Conservation (phyloP, 2,113 vertebrate species). For the Leucoraja erinaceus region DNA sequence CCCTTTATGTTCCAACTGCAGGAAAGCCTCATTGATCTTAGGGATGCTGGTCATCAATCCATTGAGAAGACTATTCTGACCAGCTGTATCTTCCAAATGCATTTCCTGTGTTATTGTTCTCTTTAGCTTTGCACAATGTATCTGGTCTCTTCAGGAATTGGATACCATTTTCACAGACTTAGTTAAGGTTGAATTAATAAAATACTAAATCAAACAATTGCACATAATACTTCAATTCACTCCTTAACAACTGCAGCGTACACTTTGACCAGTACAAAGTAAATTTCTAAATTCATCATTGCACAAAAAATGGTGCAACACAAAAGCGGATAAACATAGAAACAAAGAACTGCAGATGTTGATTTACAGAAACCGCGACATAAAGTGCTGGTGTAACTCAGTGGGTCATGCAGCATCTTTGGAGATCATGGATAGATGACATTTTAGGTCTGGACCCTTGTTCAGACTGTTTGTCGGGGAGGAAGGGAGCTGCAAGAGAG, state of each 20-base stretch:
- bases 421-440: too few relatives aligned
- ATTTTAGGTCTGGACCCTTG: too few relatives aligned
- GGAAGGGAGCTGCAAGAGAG: too few relatives aligned
- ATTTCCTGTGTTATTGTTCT: not conserved
- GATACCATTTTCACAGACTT: not conserved
- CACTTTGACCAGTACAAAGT: not conserved
- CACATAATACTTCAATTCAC: not conserved
- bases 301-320: too few relatives aligned
- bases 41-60: too few relatives aligned
- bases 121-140: not conserved
- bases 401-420: too few relatives aligned
- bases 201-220: not conserved
- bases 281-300: not conserved
- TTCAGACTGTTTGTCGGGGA: too few relatives aligned
- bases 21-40: not conserved
- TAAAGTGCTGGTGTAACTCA: too few relatives aligned
- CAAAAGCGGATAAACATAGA: too few relatives aligned
- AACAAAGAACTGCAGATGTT: too few relatives aligned
- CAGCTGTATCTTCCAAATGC: not conserved
- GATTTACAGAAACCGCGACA: too few relatives aligned
- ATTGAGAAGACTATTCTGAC: not conserved
- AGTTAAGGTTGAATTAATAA: not conserved
- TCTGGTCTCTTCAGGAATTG: not conserved
- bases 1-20: not conserved
- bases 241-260: not conserved